Percentiles rank a stretch among this genome's conserved stretches.
phyloP scores from a whole-genome alignment of 2,113 vertebrate genomes.

The Pedionomus torquatus region DNA sequence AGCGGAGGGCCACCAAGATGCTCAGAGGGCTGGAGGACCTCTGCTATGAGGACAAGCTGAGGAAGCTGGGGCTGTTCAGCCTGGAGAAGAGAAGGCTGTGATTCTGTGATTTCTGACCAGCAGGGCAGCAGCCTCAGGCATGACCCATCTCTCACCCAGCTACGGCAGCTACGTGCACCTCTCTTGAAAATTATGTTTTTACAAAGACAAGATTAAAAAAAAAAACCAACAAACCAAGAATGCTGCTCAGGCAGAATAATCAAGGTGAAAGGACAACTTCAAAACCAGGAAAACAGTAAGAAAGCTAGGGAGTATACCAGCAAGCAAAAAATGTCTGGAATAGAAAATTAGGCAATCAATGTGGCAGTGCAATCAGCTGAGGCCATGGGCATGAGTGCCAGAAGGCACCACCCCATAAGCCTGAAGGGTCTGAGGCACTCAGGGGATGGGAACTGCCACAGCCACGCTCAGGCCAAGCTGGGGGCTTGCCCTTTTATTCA shows the following conservation, averaged over 20 bases:
- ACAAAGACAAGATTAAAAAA: neutral
- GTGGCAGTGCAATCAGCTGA: neutral
- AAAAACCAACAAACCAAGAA: neutral
- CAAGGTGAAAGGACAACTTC: neutral
- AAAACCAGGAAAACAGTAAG: neutral
- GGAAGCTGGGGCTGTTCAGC: too few species aligned
- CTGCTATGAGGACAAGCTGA: too few species aligned
- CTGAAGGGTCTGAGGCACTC: neutral
- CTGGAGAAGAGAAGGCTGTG: too few species aligned
- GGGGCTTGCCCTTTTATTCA: neutral
- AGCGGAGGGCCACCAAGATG: too few species aligned
- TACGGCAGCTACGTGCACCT: fast-evolving
- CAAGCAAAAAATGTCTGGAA: neutral
- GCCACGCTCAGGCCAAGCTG: neutral
- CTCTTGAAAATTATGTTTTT: neutral
- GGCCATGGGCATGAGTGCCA: neutral
- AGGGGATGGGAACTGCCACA: neutral
- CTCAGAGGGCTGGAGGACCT: too few species aligned
- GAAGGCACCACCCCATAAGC: neutral
- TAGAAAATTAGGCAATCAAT: neutral
- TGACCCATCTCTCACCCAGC: neutral
- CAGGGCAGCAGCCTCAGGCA: neutral
- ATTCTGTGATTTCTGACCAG: too few species aligned
- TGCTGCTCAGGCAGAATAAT: neutral
- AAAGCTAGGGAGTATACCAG: neutral